A percentile compares a stretch with the other conserved stretches of the same genome.
Evolutionary conservation across 92 coral and sea anemone species (phyloP).

Genomic region (Bergia puertoricense): DNA sequence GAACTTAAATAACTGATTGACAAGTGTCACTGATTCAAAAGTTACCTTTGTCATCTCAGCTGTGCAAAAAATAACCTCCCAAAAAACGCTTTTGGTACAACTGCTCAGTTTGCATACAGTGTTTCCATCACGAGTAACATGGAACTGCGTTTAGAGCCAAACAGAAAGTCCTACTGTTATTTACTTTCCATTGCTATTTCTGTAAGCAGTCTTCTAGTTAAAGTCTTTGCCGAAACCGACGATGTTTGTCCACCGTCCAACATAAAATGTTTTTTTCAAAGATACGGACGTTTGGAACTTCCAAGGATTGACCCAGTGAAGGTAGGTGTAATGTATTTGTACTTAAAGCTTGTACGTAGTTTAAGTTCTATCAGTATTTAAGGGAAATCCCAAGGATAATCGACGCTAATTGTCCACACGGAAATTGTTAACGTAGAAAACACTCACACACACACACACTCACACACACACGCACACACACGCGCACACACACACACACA

Average conservation of each 20-base stretch:
- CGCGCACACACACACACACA: too few species aligned
- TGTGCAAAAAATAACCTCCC: neutral
- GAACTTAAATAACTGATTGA: slow-evolving; percentile 12
- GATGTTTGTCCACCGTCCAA: slow-evolving; percentile 43
- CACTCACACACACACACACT: too few species aligned
- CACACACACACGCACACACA: too few species aligned
- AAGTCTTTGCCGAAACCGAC: neutral
- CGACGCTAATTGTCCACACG: neutral
- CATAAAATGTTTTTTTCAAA: slow-evolving; percentile 55
- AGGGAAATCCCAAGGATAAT: too few species aligned
- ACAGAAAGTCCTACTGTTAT: neutral
- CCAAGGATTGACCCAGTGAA: slow-evolving; percentile 76
- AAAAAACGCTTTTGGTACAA: neutral
- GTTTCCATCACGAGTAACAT: neutral
- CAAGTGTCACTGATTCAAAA: neutral
- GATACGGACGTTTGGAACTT: slow-evolving; percentile 56
- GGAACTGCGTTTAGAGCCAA: neutral
- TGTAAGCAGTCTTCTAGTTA: neutral
- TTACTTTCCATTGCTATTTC: neutral
- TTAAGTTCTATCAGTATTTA: too few species aligned
- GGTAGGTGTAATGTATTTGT: slow-evolving; percentile 43
- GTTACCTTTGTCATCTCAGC: slow-evolving; percentile 11
- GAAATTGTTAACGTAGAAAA: too few species aligned
- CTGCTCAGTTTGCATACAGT: slow-evolving; percentile 1
- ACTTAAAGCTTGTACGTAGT: neutral